A percentile compares a stretch with the other conserved stretches of the same genome.
phyloP scores from a whole-genome alignment of 2,797 vertebrate genomes.

The Sebastes taczanowskii region DNA sequence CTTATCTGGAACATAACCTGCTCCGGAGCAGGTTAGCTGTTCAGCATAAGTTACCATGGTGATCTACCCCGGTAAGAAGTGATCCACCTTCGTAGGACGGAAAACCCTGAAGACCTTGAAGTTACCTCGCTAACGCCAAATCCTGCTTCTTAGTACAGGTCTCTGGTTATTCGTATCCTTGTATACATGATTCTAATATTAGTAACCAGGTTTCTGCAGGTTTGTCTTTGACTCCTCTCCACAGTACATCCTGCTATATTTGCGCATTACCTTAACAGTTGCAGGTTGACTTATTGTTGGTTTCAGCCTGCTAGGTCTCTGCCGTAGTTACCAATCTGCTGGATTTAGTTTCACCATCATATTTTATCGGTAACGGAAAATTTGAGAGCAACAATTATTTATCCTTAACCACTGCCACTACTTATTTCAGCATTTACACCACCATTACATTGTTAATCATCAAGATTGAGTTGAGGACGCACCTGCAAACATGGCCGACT shows the following conservation, averaged over 20 bases:
- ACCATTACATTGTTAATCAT: too few species aligned
- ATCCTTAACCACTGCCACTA: background rate
- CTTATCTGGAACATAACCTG: too few species aligned
- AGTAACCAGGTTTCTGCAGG: background rate
- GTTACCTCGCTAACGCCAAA: too few species aligned
- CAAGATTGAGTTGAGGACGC: background rate
- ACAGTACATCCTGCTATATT: background rate
- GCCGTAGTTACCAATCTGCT: background rate
- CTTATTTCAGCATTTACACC: background rate
- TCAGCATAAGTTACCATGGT: too few species aligned
- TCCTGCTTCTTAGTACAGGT: too few species aligned
- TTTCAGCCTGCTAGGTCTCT: background rate
- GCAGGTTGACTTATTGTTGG: background rate
- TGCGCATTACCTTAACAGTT: background rate
- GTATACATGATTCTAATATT: background rate
- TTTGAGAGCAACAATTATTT: background rate
- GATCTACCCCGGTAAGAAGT: too few species aligned
- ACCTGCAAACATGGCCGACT: background rate
- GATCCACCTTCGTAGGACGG: too few species aligned
- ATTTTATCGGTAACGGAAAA: background rate
- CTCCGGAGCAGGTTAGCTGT: too few species aligned
- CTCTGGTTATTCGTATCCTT: background rate
- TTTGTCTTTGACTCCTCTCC: background rate
- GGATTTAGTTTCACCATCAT: background rate
- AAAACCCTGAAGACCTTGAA: too few species aligned